These are phyloP conservation scores for Psittacula echo DNA, from an alignment of 2,797 vertebrate species.

Conservation along the genomic window DNA sequence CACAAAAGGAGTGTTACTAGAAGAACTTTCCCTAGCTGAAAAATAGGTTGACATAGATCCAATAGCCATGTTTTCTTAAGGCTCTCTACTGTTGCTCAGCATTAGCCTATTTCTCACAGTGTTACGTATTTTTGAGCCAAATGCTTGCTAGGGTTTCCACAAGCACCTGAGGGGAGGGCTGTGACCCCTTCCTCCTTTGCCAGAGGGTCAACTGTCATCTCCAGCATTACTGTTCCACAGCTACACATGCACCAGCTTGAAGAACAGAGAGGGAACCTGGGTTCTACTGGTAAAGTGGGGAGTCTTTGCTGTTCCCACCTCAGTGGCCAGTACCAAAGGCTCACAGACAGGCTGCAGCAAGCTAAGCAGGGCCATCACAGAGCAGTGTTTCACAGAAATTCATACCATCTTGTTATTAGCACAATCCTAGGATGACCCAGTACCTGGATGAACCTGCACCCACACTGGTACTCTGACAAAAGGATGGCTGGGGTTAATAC, in stretches of 20 bases:
- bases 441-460: background rate
- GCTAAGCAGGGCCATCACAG: background rate
- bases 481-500: background rate
- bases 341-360: background rate
- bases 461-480: too few species aligned
- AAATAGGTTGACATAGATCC: background rate
- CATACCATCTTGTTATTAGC: background rate
- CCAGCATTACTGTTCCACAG: background rate
- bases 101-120: background rate
- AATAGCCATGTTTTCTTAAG: background rate
- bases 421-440: background rate
- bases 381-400: background rate
- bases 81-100: background rate
- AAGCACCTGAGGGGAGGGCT: background rate
- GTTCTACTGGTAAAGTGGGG: background rate
- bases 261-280: background rate
- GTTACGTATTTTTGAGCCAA: accelerated
- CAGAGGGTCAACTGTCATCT: background rate
- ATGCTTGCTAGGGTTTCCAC: background rate
- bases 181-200: background rate
- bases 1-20: accelerated
- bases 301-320: background rate
- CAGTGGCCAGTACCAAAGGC: background rate
- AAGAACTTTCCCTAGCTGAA: background rate
- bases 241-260: background rate